Conservation (phyloP, 2,888 invertebrate genomes). For the Tetramorium bicarinatum region DNA sequence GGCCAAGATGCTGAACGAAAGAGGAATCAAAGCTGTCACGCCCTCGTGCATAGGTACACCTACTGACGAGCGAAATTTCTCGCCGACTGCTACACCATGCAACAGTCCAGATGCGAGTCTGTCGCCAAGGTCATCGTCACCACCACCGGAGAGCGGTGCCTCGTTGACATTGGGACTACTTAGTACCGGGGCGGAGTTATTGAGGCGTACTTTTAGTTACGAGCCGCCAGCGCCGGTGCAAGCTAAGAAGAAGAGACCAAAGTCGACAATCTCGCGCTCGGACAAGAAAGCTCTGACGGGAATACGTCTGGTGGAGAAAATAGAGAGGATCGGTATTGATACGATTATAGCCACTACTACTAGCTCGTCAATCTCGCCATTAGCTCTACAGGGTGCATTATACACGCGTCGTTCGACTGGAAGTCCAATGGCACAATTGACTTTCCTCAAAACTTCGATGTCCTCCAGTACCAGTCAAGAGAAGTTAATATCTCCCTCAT, state of each 20-base stretch:
- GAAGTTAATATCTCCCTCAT: constrained; percentile 79
- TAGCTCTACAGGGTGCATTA: constrained; percentile 89
- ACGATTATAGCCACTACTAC: constrained; percentile 90
- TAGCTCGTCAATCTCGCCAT: constrained; percentile 88
- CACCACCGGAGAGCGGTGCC: constrained; percentile 82
- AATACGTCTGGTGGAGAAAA: constrained; percentile 89
- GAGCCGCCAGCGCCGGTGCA: constrained; percentile 86
- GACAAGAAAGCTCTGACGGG: constrained; percentile 87
- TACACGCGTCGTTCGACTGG: constrained; percentile 89
- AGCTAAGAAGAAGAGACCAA: constrained; percentile 78
- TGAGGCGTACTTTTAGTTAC: constrained; percentile 89
- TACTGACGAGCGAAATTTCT: constrained; percentile 89
- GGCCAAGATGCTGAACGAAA: constrained; percentile 92
- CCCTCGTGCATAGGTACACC: constrained; percentile 91
- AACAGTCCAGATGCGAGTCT: constrained; percentile 93
- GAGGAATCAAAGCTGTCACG: constrained; percentile 91
- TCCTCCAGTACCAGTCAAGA: constrained; percentile 85
- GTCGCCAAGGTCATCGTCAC: constrained; percentile 87
- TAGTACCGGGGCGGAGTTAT: constrained; percentile 90
- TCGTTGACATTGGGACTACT: constrained; percentile 87
- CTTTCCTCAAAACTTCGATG: constrained; percentile 89
- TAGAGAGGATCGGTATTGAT: constrained; percentile 90
- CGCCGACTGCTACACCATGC: constrained; percentile 95
- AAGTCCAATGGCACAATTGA: constrained; percentile 93
- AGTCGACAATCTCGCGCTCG: constrained; percentile 83